phyloP scores from a whole-genome alignment of 2,797 vertebrate genomes.

The Anniella stebbinsi region DNA sequence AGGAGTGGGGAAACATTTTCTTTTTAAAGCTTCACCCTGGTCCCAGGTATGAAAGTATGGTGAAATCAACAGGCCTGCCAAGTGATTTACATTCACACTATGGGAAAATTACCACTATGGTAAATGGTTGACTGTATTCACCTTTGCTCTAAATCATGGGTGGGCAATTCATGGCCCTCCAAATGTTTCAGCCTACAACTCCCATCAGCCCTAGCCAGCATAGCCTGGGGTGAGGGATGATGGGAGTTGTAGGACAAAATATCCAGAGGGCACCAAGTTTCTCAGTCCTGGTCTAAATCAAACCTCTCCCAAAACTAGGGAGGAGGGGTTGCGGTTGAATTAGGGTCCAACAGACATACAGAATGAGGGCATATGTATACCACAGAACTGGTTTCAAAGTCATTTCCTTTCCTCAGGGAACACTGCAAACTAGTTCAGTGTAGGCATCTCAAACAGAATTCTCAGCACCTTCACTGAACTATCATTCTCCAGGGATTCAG shows the following conservation, averaged over 20 bases:
- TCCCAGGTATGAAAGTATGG: background rate
- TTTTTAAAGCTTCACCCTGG: background rate
- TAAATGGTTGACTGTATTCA: background rate
- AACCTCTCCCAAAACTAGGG: conserved; percentile 31
- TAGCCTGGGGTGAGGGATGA: background rate
- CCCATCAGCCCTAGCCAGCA: no score
- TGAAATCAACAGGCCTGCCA: background rate
- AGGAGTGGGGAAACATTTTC: background rate
- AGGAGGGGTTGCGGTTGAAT: background rate
- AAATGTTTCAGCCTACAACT: no score
- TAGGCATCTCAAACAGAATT: background rate
- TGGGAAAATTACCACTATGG: background rate
- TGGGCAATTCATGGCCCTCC: no score
- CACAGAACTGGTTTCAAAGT: background rate
- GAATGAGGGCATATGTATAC: background rate
- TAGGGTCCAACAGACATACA: conserved; percentile 17
- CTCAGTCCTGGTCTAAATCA: background rate
- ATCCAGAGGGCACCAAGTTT: no score
- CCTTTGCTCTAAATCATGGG: background rate
- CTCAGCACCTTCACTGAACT: background rate
- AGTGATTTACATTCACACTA: background rate
- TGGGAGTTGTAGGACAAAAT: background rate
- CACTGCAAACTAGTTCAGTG: background rate
- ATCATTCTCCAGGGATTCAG: background rate
- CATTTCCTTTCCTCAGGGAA: background rate